Base-by-base conservation (phyloP, 1,140 invertebrate genomes). In the Trissolcus basalis region DNA sequence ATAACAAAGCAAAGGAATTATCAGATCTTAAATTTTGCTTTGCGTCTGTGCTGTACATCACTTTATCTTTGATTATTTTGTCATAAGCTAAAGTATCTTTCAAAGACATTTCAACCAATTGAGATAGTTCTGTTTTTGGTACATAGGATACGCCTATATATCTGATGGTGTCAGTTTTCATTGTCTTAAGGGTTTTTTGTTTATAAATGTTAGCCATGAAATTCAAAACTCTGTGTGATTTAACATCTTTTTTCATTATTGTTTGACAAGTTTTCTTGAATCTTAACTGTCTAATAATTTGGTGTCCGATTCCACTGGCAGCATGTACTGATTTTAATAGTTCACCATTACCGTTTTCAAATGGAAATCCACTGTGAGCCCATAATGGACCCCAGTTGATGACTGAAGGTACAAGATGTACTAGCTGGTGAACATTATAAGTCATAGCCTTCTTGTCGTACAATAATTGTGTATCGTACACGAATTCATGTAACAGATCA, bases 281-380 rank as follows among this genome's bases (percentile, higher is more conserved):
- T 35, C 64, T 13, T 41, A 64, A 13, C 51, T 58, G 59, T 36
- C 72, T 63, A 39, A 49, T 14, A 16, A 75, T 68, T 54, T 75
- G 72, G 39, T 55, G 10, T 12, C 50, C 16, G 11, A 74, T 58
- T 43, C 59, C 59, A 27, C 51, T 63, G 11, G 59, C 59, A 8
- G 59, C 59, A 12, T 73, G 54, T 9, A 64, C 33, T 13, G 41
- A n/a, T 36, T 59, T 58, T 6, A 70, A 33, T 4, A 70, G 15
- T 9, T 56, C 3, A 10, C 63, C 63, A 43, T 67, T 67, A 8
- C 43, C 43, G 13, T 13, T 44, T 44, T 44, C 43, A 13, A 44
- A 44, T 44, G 43, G 43, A 44, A 44, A 13, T 15, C 56, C 56
- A 41, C 45, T 39, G 14, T 51, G 49, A 2, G 49, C 49, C 49